Percentiles rank a stretch among this genome's conserved stretches.
These are phyloP conservation scores for Apis laboriosa DNA, from an alignment of 1,140 invertebrate species.

Conservation along the genomic window DNA sequence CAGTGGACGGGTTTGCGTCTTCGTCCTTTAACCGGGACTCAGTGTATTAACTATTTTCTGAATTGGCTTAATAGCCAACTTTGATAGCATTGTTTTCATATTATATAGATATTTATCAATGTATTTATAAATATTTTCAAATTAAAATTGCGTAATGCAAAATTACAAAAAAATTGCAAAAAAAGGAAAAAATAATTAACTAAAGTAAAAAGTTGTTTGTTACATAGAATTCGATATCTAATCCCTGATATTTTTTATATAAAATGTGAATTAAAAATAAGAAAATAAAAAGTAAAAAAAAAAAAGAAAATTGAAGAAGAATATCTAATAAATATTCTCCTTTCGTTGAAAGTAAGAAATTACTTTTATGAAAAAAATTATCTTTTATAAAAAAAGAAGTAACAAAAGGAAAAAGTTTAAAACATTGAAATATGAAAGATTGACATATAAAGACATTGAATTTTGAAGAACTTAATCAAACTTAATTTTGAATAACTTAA, in stretches of 20 bases:
- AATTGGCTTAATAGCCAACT: constrained; percentile 21
- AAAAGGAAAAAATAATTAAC: no score
- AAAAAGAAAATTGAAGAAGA: not conserved
- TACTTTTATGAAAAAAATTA: not conserved
- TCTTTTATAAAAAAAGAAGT: no score
- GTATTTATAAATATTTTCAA: not conserved
- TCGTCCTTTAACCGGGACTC: constrained; percentile 33
- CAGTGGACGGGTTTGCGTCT: not conserved
- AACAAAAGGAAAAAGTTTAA: not conserved
- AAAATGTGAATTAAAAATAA: not conserved
- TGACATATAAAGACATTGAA: not conserved
- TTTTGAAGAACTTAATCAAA: constrained; percentile 7
- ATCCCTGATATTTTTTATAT: not conserved
- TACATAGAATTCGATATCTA: not conserved
- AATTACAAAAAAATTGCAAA: not conserved
- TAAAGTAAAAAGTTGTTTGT: not conserved
- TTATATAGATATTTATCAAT: not conserved
- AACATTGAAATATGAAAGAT: not conserved
- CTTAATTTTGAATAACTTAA: no score
- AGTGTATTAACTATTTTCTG: constrained; percentile 30
- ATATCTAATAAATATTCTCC: constrained; percentile 30
- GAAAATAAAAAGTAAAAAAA: not conserved
- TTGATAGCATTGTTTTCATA: not conserved
- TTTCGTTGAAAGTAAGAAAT: not conserved
- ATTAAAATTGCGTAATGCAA: not conserved